Percentiles rank a stretch among this genome's conserved stretches.
Conservation (phyloP, 2,888 invertebrate species). For the Apocheima hispidaria region DNA sequence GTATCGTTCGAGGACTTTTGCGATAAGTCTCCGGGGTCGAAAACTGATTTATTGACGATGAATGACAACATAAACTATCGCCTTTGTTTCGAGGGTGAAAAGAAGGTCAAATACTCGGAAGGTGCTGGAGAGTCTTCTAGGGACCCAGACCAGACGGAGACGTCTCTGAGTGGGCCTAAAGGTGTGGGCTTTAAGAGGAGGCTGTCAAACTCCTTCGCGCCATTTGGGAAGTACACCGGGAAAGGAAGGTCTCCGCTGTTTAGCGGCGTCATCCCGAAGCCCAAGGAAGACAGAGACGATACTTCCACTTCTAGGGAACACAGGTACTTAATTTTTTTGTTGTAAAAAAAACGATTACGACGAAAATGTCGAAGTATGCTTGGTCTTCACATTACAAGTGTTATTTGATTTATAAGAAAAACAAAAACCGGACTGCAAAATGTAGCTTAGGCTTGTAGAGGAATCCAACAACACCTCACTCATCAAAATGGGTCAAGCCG, state of each 20-base stretch:
- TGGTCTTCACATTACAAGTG: too few relatives aligned
- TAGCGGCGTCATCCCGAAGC: slow-evolving; percentile 72
- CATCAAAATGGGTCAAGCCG: too few relatives aligned
- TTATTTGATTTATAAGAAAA: too few relatives aligned
- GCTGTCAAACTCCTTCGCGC: slow-evolving; percentile 69
- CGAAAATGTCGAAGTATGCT: too few relatives aligned
- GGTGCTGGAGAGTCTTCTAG: slow-evolving; percentile 71
- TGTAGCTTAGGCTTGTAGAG: too few relatives aligned
- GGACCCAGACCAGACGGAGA: slow-evolving; percentile 70
- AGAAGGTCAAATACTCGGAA: slow-evolving; percentile 61
- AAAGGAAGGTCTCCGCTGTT: slow-evolving; percentile 67
- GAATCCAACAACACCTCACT: too few relatives aligned
- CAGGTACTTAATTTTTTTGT: slow-evolving; percentile 53
- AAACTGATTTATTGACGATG: slow-evolving; percentile 84
- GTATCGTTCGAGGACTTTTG: slow-evolving; percentile 88
- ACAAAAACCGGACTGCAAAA: too few relatives aligned
- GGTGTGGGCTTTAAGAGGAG: slow-evolving; percentile 68
- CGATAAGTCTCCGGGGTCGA: slow-evolving; percentile 81
- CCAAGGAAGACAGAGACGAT: slow-evolving; percentile 65
- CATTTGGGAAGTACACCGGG: slow-evolving; percentile 69
- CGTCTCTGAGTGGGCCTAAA: slow-evolving; percentile 73
- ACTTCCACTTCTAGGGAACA: slow-evolving; percentile 65
- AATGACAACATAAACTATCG: slow-evolving; percentile 84
- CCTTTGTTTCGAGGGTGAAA: slow-evolving; percentile 77
- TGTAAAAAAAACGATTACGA: too few relatives aligned